Evolutionary conservation across 2,797 vertebrate species (phyloP).

Genomic region (Sciaenops ocellatus): DNA sequence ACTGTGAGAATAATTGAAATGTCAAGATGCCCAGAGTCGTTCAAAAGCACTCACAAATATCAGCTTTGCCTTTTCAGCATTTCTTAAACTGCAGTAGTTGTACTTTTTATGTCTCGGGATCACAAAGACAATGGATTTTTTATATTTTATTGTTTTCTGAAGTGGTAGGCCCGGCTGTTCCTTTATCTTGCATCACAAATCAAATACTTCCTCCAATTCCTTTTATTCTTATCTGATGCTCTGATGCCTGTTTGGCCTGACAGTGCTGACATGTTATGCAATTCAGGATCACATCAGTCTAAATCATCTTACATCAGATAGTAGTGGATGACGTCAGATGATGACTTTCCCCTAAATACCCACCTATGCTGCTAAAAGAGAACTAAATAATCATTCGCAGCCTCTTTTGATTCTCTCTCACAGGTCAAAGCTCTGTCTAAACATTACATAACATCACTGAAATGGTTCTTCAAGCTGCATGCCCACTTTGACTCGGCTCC

Average conservation of each 20-base stretch:
- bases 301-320: constrained; percentile 35
- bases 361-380: background rate
- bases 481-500: constrained; percentile 26
- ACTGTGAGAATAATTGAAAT: constrained; percentile 35
- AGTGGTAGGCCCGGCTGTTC: background rate
- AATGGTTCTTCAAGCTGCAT: constrained; percentile 25
- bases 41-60: constrained; percentile 5
- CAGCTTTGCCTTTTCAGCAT: background rate
- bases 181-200: constrained; percentile 31
- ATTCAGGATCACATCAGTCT: constrained; percentile 23
- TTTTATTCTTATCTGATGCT: constrained; percentile 15
- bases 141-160: background rate
- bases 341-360: background rate
- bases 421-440: constrained; percentile 37
- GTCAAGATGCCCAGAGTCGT: constrained; percentile 19
- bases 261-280: constrained; percentile 22
- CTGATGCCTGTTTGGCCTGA: constrained; percentile 19
- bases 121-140: background rate
- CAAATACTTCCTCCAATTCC: constrained; percentile 20
- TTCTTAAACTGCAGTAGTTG: background rate
- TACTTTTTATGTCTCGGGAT: background rate
- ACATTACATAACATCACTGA: constrained; percentile 26
- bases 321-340: constrained; percentile 13
- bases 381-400: background rate
- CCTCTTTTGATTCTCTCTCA: constrained; percentile 29